Evolutionary conservation across 2,113 vertebrate genomes (phyloP), one percentile per base, ranked within the genome.

Genomic region (Heterocephalus glaber): DNA sequence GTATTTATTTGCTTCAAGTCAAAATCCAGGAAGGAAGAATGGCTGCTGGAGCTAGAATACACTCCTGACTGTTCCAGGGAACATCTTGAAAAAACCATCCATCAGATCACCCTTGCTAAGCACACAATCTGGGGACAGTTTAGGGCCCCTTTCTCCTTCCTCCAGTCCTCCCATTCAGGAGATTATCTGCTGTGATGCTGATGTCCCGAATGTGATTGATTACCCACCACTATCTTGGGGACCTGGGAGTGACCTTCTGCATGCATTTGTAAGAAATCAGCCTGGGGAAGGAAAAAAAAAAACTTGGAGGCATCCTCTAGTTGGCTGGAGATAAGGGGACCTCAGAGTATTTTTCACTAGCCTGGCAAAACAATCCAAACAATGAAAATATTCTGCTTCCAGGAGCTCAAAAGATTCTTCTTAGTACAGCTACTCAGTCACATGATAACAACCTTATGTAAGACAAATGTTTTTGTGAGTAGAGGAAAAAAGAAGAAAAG

Each of bases 261-360:
- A 12, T 95, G 84, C 95, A 97, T 97, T 97, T 97, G 97, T 89
- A 96, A 97, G 95, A 72, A 97, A 92, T 92, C 70, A 76, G 58
- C 95, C 92, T 94, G 80, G 85, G 33, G 89, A 96, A 86, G 90
- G 68, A 87, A 88, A 93, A 96, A 95, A 35, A 96, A 95, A 95
- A 94, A 54, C 65, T 66, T 22, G 19, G 54, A 76, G 63, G 84
- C 38, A 68, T 88, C 44, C 90, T 85, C 80, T 68, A 56, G 94
- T 80, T 65, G 44, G 82, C 72, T 85, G 19, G 72, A 97, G 97
- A 97, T 97, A 97, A 97, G 92, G 9, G 68, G 72, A 60, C 61
- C 83, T 85, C 41, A 4, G 86, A 83, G 90, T 38, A 61, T 54
- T 95, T 95, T 94, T 81, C 80, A 86, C 60, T 79, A 72, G 81